A percentile compares a stretch with the other conserved stretches of the same genome.
Evolutionary conservation across 2,888 invertebrate genomes (phyloP).

Genomic region (Lottia scabra): DNA sequence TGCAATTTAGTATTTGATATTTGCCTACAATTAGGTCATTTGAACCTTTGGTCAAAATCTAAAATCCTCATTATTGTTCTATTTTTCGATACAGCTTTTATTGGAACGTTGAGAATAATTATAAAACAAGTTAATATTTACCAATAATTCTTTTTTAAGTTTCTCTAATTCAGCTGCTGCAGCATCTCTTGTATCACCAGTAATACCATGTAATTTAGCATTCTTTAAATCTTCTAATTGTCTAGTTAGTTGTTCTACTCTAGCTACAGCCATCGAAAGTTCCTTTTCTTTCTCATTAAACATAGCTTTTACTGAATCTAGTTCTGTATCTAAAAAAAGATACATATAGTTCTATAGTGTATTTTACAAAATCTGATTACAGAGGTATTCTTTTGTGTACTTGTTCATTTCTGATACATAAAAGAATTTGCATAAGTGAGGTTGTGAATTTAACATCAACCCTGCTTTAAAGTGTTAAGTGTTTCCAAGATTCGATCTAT

Average conservation of each 20-base stretch:
- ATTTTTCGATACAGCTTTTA: no score
- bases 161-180: conserved; percentile 85
- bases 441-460: not conserved
- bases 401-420: not conserved
- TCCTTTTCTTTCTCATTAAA: conserved; percentile 99
- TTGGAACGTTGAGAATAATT: no score
- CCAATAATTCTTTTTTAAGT: conserved; percentile 90
- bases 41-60: no score
- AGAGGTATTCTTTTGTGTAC: not conserved
- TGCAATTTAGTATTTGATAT: no score
- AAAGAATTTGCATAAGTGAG: not conserved
- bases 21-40: no score
- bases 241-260: conserved; percentile 94
- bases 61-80: no score
- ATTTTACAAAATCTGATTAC: not conserved
- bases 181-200: conserved; percentile 66
- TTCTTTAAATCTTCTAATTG: conserved; percentile 91
- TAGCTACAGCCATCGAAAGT: conserved; percentile 94
- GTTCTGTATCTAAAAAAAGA: conserved; percentile 76
- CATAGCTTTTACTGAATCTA: conserved; percentile 94
- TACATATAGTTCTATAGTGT: not conserved
- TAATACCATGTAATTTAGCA: conserved; percentile 64
- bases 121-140: conserved; percentile 34
- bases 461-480: no score
- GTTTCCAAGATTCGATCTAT: no score